Percentiles rank a stretch among this genome's conserved stretches.
These are phyloP conservation scores for Sinosuthora webbiana DNA, from an alignment of 2,113 vertebrate genomes.

Conservation along the genomic window DNA sequence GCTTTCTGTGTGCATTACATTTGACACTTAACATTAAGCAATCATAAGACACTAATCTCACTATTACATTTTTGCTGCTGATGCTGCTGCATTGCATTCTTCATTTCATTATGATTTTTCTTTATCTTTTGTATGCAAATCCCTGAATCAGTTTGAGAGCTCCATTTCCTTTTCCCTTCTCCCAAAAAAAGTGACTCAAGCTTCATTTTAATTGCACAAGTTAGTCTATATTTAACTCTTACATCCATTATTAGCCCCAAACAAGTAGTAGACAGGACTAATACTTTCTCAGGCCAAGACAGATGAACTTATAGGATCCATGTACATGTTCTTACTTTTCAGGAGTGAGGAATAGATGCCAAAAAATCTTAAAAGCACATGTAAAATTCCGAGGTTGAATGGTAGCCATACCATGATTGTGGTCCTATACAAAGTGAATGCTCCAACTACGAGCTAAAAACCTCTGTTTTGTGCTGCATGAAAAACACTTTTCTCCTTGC, in stretches of 20 bases:
- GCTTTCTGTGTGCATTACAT: background rate
- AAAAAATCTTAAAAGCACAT: background rate
- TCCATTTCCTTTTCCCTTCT: background rate
- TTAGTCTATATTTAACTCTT: background rate
- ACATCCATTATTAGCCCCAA: background rate
- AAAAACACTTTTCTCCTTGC: background rate
- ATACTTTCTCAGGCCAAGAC: background rate
- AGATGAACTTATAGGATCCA: background rate
- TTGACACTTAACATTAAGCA: background rate
- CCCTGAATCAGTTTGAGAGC: background rate
- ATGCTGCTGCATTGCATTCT: background rate
- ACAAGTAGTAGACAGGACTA: background rate
- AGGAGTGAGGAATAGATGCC: background rate
- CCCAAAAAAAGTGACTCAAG: background rate
- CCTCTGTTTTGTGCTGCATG: background rate
- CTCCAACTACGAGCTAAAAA: background rate
- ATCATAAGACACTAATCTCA: background rate
- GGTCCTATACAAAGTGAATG: background rate
- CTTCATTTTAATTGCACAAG: background rate
- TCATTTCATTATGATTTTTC: background rate
- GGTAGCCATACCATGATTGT: rapidly evolving
- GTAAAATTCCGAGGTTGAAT: background rate
- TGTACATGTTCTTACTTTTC: background rate
- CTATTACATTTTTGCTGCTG: background rate
- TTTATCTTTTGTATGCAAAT: background rate